Evolutionary conservation across 2,113 vertebrate genomes (phyloP), one percentile per base, ranked within the genome.

Genomic region (Eptesicus fuscus): DNA sequence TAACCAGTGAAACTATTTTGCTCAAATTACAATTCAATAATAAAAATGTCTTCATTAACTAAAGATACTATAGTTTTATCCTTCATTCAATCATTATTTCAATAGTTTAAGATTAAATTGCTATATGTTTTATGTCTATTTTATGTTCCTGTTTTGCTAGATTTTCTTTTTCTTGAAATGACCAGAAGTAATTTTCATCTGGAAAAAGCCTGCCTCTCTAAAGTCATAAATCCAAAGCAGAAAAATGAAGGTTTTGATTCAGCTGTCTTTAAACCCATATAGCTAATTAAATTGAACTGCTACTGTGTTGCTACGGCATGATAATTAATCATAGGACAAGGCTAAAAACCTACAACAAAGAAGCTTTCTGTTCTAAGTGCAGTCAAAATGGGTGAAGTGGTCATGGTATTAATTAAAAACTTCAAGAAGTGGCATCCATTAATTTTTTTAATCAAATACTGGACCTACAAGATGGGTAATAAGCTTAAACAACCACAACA

Each of bases 251-350:
- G 63, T 77, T 67, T 92, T 94, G 40, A 84, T 88, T 51, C 35
- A 65, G 9, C 44, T 61, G n/a, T 85, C 37, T 67, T 30, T 42
- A 83, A 92, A 95, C 25, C 11, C 47, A 32, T 82, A 82, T n/a
- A 83, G 63, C 51, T 90, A 63, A 95, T 83, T 95, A 93, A 84
- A 90, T 6, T 47, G 40, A 92, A 90, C 37, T 76, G 30, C 51
- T 56, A 79, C 76, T 67, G 20, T 67, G 20, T 90, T 71, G 61
- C 40, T 13, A 67, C 23, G 18, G n/a, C 77, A 92, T 18, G 22
- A 82, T 77, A 69, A 93, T 78, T 80, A 82, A 90, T 93, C 91
- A 88, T 40, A 4, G 51, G 16, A 77, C 16, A 71, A 95, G 65
- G 49, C 37, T 76, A 25, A 76, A 95, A 90, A 11, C 61, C 71